phyloP scores from a whole-genome alignment of 2,797 vertebrate genomes.

The Benthosema pterotum region DNA sequence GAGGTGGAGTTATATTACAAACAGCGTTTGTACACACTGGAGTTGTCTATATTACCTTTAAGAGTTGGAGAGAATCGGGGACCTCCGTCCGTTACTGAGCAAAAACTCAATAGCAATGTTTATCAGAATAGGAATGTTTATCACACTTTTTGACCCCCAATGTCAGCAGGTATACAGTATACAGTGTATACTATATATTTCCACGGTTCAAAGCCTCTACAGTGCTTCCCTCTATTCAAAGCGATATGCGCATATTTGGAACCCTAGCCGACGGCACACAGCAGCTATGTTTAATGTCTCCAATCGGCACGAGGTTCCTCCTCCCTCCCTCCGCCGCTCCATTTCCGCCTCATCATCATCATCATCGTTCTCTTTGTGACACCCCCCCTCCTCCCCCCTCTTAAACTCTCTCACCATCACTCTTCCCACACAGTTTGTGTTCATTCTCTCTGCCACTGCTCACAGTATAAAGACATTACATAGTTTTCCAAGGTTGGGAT shows the following conservation, averaged over 20 bases:
- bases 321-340: constrained; percentile 13
- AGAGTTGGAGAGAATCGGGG: no score
- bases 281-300: constrained; percentile 14
- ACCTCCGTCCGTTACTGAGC: no score
- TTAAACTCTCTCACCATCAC: constrained; percentile 15
- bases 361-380: constrained; percentile 16
- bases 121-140: no score
- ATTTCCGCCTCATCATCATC: constrained; percentile 21
- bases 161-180: background rate
- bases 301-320: constrained; percentile 21
- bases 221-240: background rate
- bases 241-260: constrained; percentile 6
- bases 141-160: background rate
- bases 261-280: constrained; percentile 13
- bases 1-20: no score
- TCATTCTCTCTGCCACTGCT: constrained; percentile 15
- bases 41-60: no score
- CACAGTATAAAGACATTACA: constrained; percentile 16
- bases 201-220: no score
- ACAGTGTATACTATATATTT: no score
- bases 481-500: background rate
- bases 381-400: background rate
- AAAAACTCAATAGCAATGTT: no score
- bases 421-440: constrained; percentile 5
- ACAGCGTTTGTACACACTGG: no score